Evolutionary conservation across 2,113 vertebrate species (phyloP).

Genomic region (mouse (Mus musculus)): GRCm39 chr2:80215001-80215500

Average conservation of each 20-base stretch:
- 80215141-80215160: not conserved
- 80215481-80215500: not conserved
- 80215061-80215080: not conserved
- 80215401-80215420: not conserved
- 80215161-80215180: not conserved
- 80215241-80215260: not conserved
- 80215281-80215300: not conserved
- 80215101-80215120: not conserved
- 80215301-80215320: slow-evolving; percentile 3
- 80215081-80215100: too few species aligned
- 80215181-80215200: not conserved
- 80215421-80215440: not conserved
- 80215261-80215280: not conserved
- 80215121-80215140: not conserved
- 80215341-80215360: slow-evolving; percentile 9
- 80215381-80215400: not conserved
- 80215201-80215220: too few species aligned
- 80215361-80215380: slow-evolving; percentile 29
- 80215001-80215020: not conserved
- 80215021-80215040: not conserved
- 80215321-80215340: not conserved
- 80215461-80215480: not conserved
- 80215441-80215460: not conserved
- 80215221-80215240: not conserved
- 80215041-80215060: not conserved